Percentiles rank a stretch among this genome's conserved stretches.
Conservation (phyloP, 2,888 invertebrate species). For the Eilema caniola region DNA sequence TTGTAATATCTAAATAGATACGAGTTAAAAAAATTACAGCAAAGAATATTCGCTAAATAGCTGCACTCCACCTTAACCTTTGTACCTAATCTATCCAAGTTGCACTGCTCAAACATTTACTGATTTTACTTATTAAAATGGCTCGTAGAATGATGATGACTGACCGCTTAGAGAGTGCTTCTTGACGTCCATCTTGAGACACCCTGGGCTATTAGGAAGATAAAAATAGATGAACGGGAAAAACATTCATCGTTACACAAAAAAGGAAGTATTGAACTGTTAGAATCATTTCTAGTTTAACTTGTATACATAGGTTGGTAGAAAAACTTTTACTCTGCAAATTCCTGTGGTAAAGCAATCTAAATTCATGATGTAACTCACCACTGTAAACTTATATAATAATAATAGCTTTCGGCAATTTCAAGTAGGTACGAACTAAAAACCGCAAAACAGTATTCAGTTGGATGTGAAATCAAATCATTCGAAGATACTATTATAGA, state of each 20-base stretch:
- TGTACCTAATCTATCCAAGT: neutral
- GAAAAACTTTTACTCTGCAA: neutral
- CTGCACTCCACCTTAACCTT: neutral
- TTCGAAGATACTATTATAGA: neutral
- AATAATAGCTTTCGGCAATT: slow-evolving; percentile 1
- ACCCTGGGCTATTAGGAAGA: neutral
- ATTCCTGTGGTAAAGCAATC: slow-evolving; percentile 4
- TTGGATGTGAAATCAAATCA: neutral
- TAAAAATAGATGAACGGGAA: neutral
- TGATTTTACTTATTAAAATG: too few relatives aligned
- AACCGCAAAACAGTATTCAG: neutral
- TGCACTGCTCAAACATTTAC: too few relatives aligned
- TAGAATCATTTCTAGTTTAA: neutral
- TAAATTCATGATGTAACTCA: slow-evolving; percentile 1
- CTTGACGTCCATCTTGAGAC: too few relatives aligned
- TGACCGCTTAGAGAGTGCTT: too few relatives aligned
- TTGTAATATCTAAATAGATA: neutral
- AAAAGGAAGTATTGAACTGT: neutral
- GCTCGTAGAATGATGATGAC: too few relatives aligned
- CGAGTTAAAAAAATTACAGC: neutral
- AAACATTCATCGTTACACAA: neutral
- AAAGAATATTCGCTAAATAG: too few relatives aligned
- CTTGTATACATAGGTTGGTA: neutral
- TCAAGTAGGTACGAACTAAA: slow-evolving; percentile 4
- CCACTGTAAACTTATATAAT: slow-evolving; percentile 2